phyloP scores from a whole-genome alignment of 2,888 invertebrate genomes.

The Pocota personata region DNA sequence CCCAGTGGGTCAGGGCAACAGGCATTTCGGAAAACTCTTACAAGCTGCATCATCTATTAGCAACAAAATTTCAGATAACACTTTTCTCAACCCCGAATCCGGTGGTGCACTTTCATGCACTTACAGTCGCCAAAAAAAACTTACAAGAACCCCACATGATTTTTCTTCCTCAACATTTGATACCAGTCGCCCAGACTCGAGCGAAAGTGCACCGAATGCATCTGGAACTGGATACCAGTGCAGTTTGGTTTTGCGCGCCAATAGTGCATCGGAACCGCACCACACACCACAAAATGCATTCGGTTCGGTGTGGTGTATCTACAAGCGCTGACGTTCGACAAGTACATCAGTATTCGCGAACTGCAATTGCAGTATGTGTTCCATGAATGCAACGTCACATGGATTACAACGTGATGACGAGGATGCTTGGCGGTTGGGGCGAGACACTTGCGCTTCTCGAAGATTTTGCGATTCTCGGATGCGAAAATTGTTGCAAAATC shows the following conservation, averaged over 20 bases:
- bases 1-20: neutral
- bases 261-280: constrained; percentile 54
- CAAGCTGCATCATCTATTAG: constrained; percentile 49
- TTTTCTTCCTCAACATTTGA: constrained; percentile 83
- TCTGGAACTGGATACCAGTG: constrained; percentile 3
- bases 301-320: neutral
- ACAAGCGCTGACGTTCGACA: neutral
- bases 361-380: constrained; percentile 27
- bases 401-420: constrained; percentile 50
- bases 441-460: constrained; percentile 61
- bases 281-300: constrained; percentile 18
- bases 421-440: constrained; percentile 44
- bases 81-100: constrained; percentile 69
- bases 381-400: constrained; percentile 10
- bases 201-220: constrained; percentile 73
- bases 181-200: constrained; percentile 80
- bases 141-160: constrained; percentile 80
- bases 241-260: constrained; percentile 54
- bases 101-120: constrained; percentile 36
- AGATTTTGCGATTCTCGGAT: constrained; percentile 68
- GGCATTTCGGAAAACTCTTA: constrained; percentile 63
- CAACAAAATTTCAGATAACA: constrained; percentile 69
- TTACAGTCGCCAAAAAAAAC: constrained; percentile 77
- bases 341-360: constrained; percentile 4
- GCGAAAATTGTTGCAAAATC: constrained; percentile 79